A percentile compares a stretch with the other conserved stretches of the same genome.
Conservation (phyloP, 2,113 vertebrate species). For the Salvelinus sp. region DNA sequence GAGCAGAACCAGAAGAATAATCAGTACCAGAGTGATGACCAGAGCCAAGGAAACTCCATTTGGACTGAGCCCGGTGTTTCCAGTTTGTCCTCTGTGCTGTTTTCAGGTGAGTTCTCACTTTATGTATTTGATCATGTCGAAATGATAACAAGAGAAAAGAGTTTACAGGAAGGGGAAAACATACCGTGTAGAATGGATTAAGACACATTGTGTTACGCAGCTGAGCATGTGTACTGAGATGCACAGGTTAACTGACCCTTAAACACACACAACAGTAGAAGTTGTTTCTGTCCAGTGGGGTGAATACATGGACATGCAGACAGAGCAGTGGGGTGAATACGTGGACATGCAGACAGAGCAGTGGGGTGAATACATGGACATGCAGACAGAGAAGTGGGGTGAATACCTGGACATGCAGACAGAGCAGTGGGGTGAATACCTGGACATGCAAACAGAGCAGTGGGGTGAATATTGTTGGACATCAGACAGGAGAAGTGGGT, state of each 20-base stretch:
- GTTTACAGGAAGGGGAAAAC: not conserved
- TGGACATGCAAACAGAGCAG: too few relatives aligned
- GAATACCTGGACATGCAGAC: constrained; percentile 2
- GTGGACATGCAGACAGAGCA: not conserved
- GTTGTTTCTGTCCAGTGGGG: not conserved
- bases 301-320: constrained; percentile 8
- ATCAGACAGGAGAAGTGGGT: too few relatives aligned
- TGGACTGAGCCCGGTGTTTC: not conserved
- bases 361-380: constrained; percentile 8
- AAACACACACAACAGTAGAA: too few relatives aligned
- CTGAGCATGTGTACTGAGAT: not conserved
- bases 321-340: not conserved
- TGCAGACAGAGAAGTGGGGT: not conserved
- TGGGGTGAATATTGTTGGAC: too few relatives aligned
- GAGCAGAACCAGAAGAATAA: constrained; percentile 1
- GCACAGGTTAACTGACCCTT: too few relatives aligned
- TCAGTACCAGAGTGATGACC: not conserved
- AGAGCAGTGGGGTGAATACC: not conserved
- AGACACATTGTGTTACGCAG: not conserved
- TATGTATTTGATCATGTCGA: not conserved
- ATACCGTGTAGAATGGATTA: not conserved
- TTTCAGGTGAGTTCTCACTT: constrained; percentile 49
- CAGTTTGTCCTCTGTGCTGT: constrained; percentile 21
- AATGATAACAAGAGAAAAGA: not conserved
- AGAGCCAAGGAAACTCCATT: not conserved